Conservation (phyloP, 2,797 vertebrate species). For the Hydrocynus forskahlii region DNA sequence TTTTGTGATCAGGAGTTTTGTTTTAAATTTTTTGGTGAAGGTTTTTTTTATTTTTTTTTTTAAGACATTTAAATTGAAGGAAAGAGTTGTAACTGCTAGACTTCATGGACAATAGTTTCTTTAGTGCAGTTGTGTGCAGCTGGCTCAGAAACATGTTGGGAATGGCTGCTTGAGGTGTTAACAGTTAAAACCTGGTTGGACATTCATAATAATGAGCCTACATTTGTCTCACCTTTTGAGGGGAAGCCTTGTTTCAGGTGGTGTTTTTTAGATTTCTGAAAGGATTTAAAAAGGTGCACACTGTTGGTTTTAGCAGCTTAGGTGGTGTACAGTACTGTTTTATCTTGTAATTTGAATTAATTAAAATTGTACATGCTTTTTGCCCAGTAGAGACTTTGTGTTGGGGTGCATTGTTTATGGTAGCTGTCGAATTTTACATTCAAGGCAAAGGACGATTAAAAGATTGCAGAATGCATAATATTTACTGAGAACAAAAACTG, state of each 20-base stretch:
- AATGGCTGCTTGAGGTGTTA: constrained; percentile 10
- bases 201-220: neutral
- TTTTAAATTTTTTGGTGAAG: constrained; percentile 44
- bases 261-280: constrained; percentile 9
- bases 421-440: constrained; percentile 35
- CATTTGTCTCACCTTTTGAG: constrained; percentile 1
- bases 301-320: constrained; percentile 35
- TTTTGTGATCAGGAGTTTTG: constrained; percentile 44
- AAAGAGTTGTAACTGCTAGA: constrained; percentile 44
- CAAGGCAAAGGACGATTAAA: constrained; percentile 22
- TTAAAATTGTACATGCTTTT: constrained; percentile 36
- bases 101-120: constrained; percentile 49
- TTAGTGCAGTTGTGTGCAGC: constrained; percentile 37
- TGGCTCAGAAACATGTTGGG: constrained; percentile 27
- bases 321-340: constrained; percentile 44
- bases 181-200: constrained; percentile 7
- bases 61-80: constrained; percentile 40
- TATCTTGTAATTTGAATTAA: constrained; percentile 42
- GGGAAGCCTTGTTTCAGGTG: neutral
- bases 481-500: constrained; percentile 22
- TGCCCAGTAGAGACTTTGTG: constrained; percentile 38
- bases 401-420: constrained; percentile 47
- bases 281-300: constrained; percentile 12
- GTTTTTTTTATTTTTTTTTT: constrained; percentile 19
- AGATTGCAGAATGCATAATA: constrained; percentile 22